A percentile compares a stretch with the other conserved stretches of the same genome.
phyloP scores from a whole-genome alignment of 2,113 vertebrate species.

The Rhodinocichla rosea region DNA sequence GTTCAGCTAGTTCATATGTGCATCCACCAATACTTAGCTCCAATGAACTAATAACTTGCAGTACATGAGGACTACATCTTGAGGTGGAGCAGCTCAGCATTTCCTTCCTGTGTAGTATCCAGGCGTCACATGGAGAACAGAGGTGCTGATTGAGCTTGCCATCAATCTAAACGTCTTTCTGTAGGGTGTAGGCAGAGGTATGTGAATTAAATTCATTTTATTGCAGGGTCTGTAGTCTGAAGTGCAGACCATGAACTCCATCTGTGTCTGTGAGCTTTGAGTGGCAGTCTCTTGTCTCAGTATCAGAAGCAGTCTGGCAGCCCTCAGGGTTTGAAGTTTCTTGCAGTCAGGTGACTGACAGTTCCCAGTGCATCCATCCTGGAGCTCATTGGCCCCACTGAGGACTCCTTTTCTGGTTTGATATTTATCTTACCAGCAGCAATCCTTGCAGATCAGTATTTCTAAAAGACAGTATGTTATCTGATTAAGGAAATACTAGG shows the following conservation, averaged over 20 bases:
- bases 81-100: background rate
- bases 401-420: background rate
- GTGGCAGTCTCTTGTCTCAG: background rate
- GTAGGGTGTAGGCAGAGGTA: background rate
- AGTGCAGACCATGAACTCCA: background rate
- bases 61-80: background rate
- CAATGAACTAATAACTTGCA: background rate
- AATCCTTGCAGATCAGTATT: background rate
- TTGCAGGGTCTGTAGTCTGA: background rate
- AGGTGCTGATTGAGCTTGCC: background rate
- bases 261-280: background rate
- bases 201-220: background rate
- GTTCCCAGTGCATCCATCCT: background rate
- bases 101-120: background rate
- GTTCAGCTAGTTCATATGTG: background rate
- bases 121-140: background rate
- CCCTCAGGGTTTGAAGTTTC: background rate
- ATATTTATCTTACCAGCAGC: background rate
- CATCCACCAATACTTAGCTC: background rate
- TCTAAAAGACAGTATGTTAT: background rate
- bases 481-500: background rate
- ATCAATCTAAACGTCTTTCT: background rate
- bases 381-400: background rate
- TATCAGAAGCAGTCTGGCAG: background rate
- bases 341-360: background rate